phyloP scores from a whole-genome alignment of 2,888 invertebrate genomes.

The Marronus borbonicus region DNA sequence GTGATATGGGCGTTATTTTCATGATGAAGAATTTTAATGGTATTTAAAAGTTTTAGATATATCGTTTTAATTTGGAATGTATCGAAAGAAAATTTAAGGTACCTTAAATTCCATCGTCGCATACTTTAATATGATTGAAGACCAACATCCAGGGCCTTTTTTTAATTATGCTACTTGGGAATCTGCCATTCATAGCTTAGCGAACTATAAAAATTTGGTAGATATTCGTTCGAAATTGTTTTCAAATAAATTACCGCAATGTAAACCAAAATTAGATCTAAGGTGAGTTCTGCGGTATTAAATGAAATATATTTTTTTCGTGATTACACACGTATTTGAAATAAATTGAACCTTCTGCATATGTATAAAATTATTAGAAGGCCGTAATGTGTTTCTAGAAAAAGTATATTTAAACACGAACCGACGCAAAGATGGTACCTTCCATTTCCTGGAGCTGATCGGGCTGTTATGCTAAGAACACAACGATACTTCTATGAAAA shows the following conservation, averaged over 20 bases:
- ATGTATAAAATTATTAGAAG: too few relatives aligned
- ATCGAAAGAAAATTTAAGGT: conserved; percentile 12
- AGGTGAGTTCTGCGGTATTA: conserved; percentile 67
- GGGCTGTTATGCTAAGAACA: conserved; percentile 85
- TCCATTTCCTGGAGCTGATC: conserved; percentile 89
- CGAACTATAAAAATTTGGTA: conserved; percentile 76
- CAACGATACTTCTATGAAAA: conserved; percentile 83
- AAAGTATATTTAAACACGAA: conserved; percentile 55
- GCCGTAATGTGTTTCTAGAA: conserved; percentile 40
- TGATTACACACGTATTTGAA: too few relatives aligned
- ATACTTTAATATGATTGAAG: background rate
- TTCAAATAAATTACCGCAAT: conserved; percentile 76
- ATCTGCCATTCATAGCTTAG: conserved; percentile 86
- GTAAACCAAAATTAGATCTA: conserved; percentile 75
- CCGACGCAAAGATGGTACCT: conserved; percentile 65
- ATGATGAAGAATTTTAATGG: conserved; percentile 85
- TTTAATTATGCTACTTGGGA: conserved; percentile 74
- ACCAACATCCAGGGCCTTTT: background rate
- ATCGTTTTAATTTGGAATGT: background rate
- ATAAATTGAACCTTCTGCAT: too few relatives aligned
- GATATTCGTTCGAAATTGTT: conserved; percentile 79
- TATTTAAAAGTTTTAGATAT: conserved; percentile 57
- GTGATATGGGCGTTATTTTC: conserved; percentile 89
- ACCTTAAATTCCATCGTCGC: conserved; percentile 23
- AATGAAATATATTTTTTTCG: too few relatives aligned